Evolutionary conservation across 2,113 vertebrate species (phyloP), one percentile per base, ranked within the genome.

Genomic region (Laticauda laticaudata): DNA sequence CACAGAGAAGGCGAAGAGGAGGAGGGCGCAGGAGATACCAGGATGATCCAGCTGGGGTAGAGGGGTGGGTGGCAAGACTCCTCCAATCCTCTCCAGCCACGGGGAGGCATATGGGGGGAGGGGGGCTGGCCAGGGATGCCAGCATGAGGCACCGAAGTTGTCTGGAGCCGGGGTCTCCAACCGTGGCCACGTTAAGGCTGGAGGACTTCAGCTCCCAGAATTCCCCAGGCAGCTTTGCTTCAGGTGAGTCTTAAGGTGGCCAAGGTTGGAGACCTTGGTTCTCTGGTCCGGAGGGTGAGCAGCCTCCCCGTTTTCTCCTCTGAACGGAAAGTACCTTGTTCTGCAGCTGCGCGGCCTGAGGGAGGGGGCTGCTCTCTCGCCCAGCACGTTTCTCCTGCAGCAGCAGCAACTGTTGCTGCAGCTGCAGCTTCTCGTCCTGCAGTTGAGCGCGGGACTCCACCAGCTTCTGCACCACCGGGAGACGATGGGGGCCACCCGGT

Each of bases 301-400:
- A 51, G 48, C 48, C 6, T 51, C 48, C 48, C 48, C 1, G 48
- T 9, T 87, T 15, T 11, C 9, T 48, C 45, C 48, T 51, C 11
- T 15, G 23, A 7, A 51, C 6, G 43, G 11, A 6, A 12, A 2
- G 0, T 97, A 99, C 99, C 99, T 99, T 98, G 96, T 96, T 97
- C 97, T 96, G 98, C 94, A 98, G 98, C 96, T 97, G 98, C 51
- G 95, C 91, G 53, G 98, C 95, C 69, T 97, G 91, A 86, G 96
- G 90, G 21, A 97, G 96, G 95, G 98, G 97, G 1, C 98, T 95
- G 53, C 96, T 97, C 94, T 98, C 97, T 1, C 43, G 93, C 94
- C 97, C 95, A 92, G 95, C 34, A 24, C 98, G 96, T 93, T 93
- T 94, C 94, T 97, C 97, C 94, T 95, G 97, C 48, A 97, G 92